phyloP scores from a whole-genome alignment of 2,113 vertebrate species.

The Miniopterus natalensis region DNA sequence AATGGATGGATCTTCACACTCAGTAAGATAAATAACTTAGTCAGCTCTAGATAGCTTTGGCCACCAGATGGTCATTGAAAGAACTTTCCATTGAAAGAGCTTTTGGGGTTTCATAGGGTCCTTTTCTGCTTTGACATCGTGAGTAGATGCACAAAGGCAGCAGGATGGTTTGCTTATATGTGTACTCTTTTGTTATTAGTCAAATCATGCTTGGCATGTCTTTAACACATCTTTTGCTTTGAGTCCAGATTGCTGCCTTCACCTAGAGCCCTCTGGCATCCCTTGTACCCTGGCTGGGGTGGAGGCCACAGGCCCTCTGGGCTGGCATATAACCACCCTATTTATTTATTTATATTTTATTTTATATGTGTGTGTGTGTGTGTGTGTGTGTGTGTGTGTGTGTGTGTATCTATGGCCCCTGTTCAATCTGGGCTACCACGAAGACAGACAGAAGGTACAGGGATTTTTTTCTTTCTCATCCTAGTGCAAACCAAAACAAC shows the following conservation, averaged over 20 bases:
- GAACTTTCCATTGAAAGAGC: not conserved
- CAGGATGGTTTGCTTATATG: fast-evolving
- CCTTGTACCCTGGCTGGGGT: not conserved
- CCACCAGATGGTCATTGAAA: not conserved
- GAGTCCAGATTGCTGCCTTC: not conserved
- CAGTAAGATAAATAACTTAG: not conserved
- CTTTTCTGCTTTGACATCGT: not conserved
- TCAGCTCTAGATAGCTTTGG: not conserved
- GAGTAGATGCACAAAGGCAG: not conserved
- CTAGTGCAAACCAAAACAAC: not conserved
- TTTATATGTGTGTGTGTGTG: not conserved
- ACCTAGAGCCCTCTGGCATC: not conserved
- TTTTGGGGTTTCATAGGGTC: not conserved
- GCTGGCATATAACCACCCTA: not conserved
- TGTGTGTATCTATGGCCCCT: not conserved
- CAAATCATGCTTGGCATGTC: not conserved
- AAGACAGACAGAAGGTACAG: not conserved
- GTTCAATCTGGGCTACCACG: not conserved
- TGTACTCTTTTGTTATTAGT: not conserved
- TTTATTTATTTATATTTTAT: not conserved
- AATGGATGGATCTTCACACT: not conserved
- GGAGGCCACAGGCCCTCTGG: not conserved
- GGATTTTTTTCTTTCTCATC: not conserved
- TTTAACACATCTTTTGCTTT: not conserved
- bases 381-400: too few relatives aligned